Percentiles rank a stretch among this genome's conserved stretches.
Evolutionary conservation across 2,888 invertebrate genomes (phyloP).

Genomic region (Linyphia triangularis): DNA sequence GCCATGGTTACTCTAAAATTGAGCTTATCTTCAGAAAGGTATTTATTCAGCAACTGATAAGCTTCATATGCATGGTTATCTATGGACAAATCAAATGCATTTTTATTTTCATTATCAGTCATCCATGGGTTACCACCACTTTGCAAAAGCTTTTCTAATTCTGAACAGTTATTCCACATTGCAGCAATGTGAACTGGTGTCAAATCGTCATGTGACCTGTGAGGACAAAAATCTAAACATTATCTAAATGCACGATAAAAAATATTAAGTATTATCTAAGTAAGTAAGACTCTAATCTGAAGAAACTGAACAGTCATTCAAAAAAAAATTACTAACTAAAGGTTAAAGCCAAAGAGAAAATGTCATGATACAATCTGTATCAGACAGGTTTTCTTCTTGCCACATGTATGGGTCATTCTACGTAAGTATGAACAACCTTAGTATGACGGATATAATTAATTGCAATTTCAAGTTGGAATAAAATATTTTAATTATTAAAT

Average conservation of each 20-base stretch:
- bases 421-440: no score
- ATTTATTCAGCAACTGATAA: slow-evolving; percentile 59
- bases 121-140: slow-evolving; percentile 72
- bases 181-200: slow-evolving; percentile 76
- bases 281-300: neutral
- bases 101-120: slow-evolving; percentile 72
- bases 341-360: no score
- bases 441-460: no score
- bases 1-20: slow-evolving; percentile 10
- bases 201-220: slow-evolving; percentile 65
- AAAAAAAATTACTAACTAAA: no score
- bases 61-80: slow-evolving; percentile 64
- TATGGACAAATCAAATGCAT: slow-evolving; percentile 72
- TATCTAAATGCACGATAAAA: neutral
- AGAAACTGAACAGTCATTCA: neutral
- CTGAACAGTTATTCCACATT: slow-evolving; percentile 70
- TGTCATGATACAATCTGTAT: no score
- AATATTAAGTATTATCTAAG: neutral
- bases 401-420: no score
- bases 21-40: slow-evolving; percentile 47
- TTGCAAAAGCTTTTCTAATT: slow-evolving; percentile 71
- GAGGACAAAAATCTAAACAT: neutral
- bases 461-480: no score
- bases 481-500: no score
- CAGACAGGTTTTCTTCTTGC: no score